phyloP scores from a whole-genome alignment of 2,888 invertebrate genomes.

The Reticulitermes lucifugus region DNA sequence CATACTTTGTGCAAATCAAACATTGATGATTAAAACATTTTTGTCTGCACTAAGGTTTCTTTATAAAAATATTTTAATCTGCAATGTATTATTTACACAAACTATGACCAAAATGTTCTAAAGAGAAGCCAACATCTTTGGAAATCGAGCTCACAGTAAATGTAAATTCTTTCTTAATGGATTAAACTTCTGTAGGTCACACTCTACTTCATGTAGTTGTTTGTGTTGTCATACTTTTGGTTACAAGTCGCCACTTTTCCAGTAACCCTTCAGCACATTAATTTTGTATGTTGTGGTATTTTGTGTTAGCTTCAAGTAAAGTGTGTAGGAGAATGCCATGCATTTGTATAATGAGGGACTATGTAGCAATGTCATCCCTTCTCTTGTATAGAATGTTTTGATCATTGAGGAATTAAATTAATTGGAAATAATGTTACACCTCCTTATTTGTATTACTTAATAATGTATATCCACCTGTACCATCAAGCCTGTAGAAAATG shows the following conservation, averaged over 20 bases:
- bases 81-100: conserved; percentile 51
- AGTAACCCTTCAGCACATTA: conserved; percentile 50
- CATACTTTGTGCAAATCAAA: conserved; percentile 50
- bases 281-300: conserved; percentile 50
- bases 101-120: conserved; percentile 49
- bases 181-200: conserved; percentile 52
- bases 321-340: conserved; percentile 51
- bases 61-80: conserved; percentile 50
- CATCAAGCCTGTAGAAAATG: conserved; percentile 37
- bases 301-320: conserved; percentile 53
- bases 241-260: conserved; percentile 42
- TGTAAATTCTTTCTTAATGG: conserved; percentile 51
- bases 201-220: conserved; percentile 50
- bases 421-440: conserved; percentile 40
- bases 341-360: conserved; percentile 53
- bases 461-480: conserved; percentile 43
- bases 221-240: conserved; percentile 47
- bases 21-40: conserved; percentile 49
- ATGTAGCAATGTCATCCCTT: conserved; percentile 46
- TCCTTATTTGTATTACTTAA: conserved; percentile 47
- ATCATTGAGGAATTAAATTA: conserved; percentile 49
- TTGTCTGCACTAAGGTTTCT: conserved; percentile 44
- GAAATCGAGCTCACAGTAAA: conserved; percentile 46
- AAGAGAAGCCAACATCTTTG: conserved; percentile 30
- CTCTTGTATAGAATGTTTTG: conserved; percentile 52